Evolutionary conservation across 2,113 vertebrate species (phyloP).

Genomic region (Mastomys natalensis): DNA sequence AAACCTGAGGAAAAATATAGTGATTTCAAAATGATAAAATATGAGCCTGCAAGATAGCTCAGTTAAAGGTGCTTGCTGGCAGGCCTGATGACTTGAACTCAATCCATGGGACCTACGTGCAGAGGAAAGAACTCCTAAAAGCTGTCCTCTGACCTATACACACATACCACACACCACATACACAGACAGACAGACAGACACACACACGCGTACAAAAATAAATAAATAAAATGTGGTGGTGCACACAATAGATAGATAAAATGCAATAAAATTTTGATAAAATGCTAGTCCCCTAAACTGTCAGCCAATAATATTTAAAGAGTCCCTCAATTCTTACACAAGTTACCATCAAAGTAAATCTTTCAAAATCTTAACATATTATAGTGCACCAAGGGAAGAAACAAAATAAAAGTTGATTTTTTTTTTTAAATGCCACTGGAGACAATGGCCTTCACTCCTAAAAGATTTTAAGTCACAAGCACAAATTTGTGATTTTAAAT

Average conservation of each 20-base stretch:
- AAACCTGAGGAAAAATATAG: neutral
- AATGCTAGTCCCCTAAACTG: neutral
- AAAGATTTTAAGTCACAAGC: neutral
- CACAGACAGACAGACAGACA: neutral
- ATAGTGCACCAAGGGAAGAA: neutral
- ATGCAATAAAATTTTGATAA: neutral
- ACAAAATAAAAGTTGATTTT: neutral
- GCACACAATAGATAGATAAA: neutral
- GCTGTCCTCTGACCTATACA: neutral
- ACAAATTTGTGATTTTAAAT: neutral
- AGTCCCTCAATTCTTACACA: neutral
- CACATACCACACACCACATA: neutral
- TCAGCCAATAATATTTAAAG: neutral
- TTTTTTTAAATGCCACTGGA: neutral
- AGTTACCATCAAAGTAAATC: neutral
- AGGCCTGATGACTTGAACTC: neutral
- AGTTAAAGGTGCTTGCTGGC: neutral
- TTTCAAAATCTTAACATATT: neutral
- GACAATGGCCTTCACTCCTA: neutral
- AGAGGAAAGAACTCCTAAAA: neutral
- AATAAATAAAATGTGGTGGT: neutral
- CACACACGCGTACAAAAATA: neutral
- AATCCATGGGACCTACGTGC: no score
- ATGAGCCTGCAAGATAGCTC: neutral
- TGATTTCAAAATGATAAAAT: neutral